Base-by-base conservation (phyloP, 23 tunicate species). In the Ascidia mentula region DNA sequence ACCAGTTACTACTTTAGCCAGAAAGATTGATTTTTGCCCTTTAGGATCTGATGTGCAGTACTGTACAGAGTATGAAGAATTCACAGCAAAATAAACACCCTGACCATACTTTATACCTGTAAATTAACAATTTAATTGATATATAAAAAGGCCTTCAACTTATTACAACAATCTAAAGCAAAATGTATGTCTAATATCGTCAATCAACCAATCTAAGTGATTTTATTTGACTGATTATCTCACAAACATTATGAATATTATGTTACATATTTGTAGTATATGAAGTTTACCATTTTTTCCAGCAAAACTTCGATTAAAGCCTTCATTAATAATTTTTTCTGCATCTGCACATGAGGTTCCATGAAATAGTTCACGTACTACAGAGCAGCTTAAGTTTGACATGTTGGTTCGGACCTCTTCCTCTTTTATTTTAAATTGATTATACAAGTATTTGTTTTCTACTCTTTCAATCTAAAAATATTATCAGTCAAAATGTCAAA, bases 211-310 rank as follows among this genome's bases (percentile, higher is more conserved):
- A n/a, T n/a, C n/a, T n/a, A n/a, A n/a, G n/a, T n/a, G n/a, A n/a
- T n/a, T n/a, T n/a, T n/a, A n/a, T n/a, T n/a, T n/a, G n/a, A n/a
- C n/a, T n/a, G n/a, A n/a, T n/a, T n/a, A n/a, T n/a, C n/a, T n/a
- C n/a, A n/a, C n/a, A n/a, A n/a, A n/a, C n/a, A n/a, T n/a, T n/a
- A n/a, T n/a, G n/a, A n/a, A n/a, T n/a, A n/a, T n/a, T n/a, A n/a
- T n/a, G n/a, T n/a, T n/a, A n/a, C n/a, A n/a, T n/a, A n/a, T n/a
- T n/a, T n/a, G n/a, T n/a, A n/a, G n/a, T n/a, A n/a, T n/a, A n/a
- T n/a, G n/a, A n/a, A n/a, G n/a, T n/a, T 17, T 9, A 74, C 77
- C 77, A 34, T 74, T 74, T 74, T 74, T 36, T 74, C 77, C 77
- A 32, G 77, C 40, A 8, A 74, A 74, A 36, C 42, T 74, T 40